Evolutionary conservation across 1,140 invertebrate species (phyloP).

Genomic region (Micrasema longulum): DNA sequence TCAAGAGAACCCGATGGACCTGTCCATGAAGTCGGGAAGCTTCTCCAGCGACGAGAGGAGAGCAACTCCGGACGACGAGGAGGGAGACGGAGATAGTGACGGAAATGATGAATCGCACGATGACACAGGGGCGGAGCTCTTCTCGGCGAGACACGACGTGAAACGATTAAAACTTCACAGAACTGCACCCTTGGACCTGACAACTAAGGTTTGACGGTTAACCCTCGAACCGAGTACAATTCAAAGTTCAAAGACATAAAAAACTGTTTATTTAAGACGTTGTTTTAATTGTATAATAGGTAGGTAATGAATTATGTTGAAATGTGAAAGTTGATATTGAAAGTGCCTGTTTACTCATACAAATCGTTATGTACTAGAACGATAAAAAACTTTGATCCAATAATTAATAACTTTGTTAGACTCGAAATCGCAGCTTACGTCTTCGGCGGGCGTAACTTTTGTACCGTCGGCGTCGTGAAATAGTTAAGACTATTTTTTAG

Average conservation of each 20-base stretch:
- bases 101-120: conserved; percentile 71
- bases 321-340: conserved; percentile 8
- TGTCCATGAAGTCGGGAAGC: conserved; percentile 77
- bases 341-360: conserved; percentile 6
- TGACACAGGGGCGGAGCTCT: conserved; percentile 62
- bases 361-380: background rate
- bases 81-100: conserved; percentile 65
- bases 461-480: background rate
- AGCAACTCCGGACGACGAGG: conserved; percentile 59
- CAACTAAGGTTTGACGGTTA: conserved; percentile 68
- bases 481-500: background rate
- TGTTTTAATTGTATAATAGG: background rate
- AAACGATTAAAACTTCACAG: conserved; percentile 68
- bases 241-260: conserved; percentile 39
- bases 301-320: background rate
- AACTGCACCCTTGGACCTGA: conserved; percentile 75
- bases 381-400: background rate
- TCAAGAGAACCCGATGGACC: conserved; percentile 83
- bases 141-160: conserved; percentile 61
- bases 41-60: conserved; percentile 65
- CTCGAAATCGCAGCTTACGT: background rate
- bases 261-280: background rate
- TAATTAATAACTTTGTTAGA: background rate
- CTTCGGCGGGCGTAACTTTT: background rate
- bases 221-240: conserved; percentile 10